Evolutionary conservation across 2,888 invertebrate species (phyloP).

Genomic region (Pseudoips prasinana): DNA sequence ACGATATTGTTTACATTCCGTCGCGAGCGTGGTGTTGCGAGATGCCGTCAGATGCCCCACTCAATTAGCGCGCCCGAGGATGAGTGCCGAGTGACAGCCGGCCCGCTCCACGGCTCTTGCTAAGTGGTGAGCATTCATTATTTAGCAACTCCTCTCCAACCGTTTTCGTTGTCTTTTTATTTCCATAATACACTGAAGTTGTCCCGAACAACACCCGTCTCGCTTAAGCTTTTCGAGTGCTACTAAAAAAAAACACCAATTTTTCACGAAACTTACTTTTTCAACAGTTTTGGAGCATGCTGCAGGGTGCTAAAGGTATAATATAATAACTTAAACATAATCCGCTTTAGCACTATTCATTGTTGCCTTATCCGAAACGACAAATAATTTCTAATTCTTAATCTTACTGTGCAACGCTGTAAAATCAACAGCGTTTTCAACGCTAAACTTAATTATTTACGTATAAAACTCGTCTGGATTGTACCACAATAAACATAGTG

Average conservation of each 20-base stretch:
- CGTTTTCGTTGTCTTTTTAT: conserved; percentile 17
- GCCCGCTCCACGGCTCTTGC: conserved; percentile 40
- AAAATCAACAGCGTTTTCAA: too few species aligned
- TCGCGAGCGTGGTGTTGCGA: conserved; percentile 30
- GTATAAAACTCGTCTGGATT: too few species aligned
- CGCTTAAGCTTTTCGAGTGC: conserved; percentile 15
- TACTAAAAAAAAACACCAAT: conserved; percentile 9
- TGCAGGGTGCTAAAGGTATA: too few species aligned
- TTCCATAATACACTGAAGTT: conserved; percentile 23
- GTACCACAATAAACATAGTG: too few species aligned
- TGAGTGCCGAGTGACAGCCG: conserved; percentile 48
- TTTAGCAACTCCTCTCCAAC: conserved; percentile 37
- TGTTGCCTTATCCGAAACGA: too few species aligned
- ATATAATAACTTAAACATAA: too few species aligned
- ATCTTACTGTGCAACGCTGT: too few species aligned
- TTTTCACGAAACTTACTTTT: too few species aligned
- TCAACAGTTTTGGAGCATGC: too few species aligned
- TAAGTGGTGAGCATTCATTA: conserved; percentile 42
- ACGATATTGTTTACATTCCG: conserved; percentile 45
- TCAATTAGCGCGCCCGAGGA: conserved; percentile 51
- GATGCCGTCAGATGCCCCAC: conserved; percentile 40
- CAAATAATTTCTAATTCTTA: too few species aligned
- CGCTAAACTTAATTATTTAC: too few species aligned
- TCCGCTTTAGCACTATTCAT: too few species aligned
- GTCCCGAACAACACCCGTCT: conserved; percentile 10